Base-by-base conservation (phyloP, 2,888 invertebrate genomes). In the Galerucella pusilla region DNA sequence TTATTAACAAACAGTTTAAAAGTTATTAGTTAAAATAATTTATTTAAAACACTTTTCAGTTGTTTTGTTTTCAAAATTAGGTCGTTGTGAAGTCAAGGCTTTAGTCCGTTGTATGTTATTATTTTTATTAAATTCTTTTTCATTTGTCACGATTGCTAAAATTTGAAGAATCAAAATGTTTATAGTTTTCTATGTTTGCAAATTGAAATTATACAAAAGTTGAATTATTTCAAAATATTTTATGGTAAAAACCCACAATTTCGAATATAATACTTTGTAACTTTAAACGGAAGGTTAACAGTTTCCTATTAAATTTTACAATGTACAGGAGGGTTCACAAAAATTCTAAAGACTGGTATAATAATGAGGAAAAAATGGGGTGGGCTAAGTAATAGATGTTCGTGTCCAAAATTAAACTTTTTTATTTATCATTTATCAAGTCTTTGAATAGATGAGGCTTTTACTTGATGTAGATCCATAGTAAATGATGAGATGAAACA, bases 11-110 rank as follows among this genome's bases (percentile, higher is more conserved):
- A 57, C 10, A 57, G 10, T 14, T 7, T n/a, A n/a, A n/a, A n/a
- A 57, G 16, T 57, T 20, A 42, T 28, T n/a, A n/a, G 25, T 16
- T 68, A 3, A 28, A 14, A 57, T 59, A 57, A 35, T 28, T 11
- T 45, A 45, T 57, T 20, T 9, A 20, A 57, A 57, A 10, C 20
- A 57, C 16, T 57, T 16, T 9, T 20, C 20, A 10, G 54, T 16
- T 54, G 6, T 54, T 20, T 57, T 57, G 16, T 20, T 57, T 20
- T n/a, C 16, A 11, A 57, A 57, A 57, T 57, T 57, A 16, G 57
- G 57, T 57, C 57, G 20, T 20, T 57, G 2, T 57, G 16, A 54
- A 54, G 57, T 57, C 57, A 57, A 57, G 57, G 57, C 9, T 57
- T n/a, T 9, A 10, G 54, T 7, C 3, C 10, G 10, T 20, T 20